Conservation (phyloP, 2,888 invertebrate species). For the Volucella inanis region DNA sequence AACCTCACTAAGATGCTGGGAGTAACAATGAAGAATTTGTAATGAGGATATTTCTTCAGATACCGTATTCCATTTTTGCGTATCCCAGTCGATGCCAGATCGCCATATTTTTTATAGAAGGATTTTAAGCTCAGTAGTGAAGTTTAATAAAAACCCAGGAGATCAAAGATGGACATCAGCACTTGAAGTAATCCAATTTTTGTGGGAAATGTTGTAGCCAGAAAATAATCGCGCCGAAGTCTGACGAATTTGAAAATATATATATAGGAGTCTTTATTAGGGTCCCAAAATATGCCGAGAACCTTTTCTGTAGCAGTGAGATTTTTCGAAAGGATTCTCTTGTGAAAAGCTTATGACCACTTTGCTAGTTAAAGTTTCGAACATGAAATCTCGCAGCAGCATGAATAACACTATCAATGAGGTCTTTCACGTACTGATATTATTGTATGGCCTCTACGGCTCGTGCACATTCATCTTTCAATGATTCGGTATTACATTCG, state of each 20-base stretch:
- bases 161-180: conserved; percentile 70
- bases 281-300: background rate
- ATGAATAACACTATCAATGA: conserved; percentile 27
- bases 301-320: conserved; percentile 3
- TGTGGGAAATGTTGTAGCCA: conserved; percentile 13
- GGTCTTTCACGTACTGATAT: conserved; percentile 42
- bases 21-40: conserved; percentile 41
- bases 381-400: conserved; percentile 50
- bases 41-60: conserved; percentile 13
- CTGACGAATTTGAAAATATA: conserved; percentile 64
- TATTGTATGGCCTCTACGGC: conserved; percentile 42
- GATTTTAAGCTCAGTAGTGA: conserved; percentile 66
- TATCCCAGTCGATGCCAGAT: conserved; percentile 63
- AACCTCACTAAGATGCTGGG: background rate
- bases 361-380: no score
- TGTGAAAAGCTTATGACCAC: conserved; percentile 1
- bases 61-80: background rate
- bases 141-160: no score
- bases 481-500: conserved; percentile 27
- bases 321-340: background rate
- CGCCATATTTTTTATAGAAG: conserved; percentile 61
- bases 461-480: conserved; percentile 26
- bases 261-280: conserved; percentile 53
- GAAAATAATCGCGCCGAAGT: conserved; percentile 45
- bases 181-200: conserved; percentile 59